Conservation (phyloP, 2,888 invertebrate genomes). For the Apodemia zela region DNA sequence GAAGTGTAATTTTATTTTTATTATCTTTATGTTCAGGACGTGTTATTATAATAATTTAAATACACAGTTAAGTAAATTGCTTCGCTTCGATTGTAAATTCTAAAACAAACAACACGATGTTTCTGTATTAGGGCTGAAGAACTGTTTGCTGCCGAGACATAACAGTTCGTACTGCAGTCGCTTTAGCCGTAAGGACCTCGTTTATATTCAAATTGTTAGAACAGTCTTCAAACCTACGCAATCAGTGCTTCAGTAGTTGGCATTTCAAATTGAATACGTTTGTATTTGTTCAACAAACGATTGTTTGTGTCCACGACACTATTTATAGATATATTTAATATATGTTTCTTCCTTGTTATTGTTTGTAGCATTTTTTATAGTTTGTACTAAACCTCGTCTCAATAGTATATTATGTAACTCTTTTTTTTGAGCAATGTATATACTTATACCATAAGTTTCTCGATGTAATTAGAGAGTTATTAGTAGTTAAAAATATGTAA, state of each 20-base stretch:
- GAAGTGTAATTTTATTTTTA: too few species aligned
- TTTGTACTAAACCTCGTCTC: too few species aligned
- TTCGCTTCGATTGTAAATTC: conserved; percentile 2
- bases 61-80: conserved; percentile 3
- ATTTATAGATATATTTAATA: neutral
- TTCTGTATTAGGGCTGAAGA: conserved; percentile 17
- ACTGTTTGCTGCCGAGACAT: conserved; percentile 14
- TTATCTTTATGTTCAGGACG: too few species aligned
- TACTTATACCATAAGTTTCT: too few species aligned
- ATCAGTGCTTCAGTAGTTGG: conserved; percentile 29
- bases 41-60: too few species aligned
- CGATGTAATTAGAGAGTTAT: too few species aligned
- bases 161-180: conserved; percentile 25
- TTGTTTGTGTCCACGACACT: conserved; percentile 1
- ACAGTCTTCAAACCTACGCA: conserved; percentile 28
- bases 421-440: too few species aligned
- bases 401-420: too few species aligned
- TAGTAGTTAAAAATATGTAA: too few species aligned
- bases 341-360: too few species aligned
- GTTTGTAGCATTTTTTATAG: too few species aligned
- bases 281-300: conserved; percentile 1
- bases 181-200: conserved; percentile 41
- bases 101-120: neutral
- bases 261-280: conserved; percentile 7
- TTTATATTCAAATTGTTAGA: conserved; percentile 59